Evolutionary conservation across 1,140 invertebrate genomes (phyloP).

Genomic region (Drosophila punjabiensis): DNA sequence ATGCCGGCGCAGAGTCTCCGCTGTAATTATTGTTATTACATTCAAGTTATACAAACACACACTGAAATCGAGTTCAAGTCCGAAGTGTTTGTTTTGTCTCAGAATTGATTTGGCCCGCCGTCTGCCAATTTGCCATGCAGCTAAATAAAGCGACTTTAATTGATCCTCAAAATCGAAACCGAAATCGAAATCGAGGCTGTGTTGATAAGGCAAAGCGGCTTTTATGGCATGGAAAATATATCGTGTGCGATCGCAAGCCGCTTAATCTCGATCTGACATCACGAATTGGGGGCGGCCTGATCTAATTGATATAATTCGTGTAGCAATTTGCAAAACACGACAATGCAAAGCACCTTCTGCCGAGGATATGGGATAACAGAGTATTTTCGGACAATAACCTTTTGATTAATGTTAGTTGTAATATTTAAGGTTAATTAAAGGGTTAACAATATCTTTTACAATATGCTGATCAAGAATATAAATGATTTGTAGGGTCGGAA

Average conservation of each 20-base stretch:
- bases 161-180: conserved; percentile 34
- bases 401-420: neutral
- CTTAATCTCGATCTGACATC: conserved; percentile 17
- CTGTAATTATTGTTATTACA: conserved; percentile 64
- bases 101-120: conserved; percentile 29
- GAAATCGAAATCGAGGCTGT: conserved; percentile 23
- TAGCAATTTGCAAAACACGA: conserved; percentile 54
- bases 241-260: conserved; percentile 13
- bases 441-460: neutral
- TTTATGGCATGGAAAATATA: conserved; percentile 26
- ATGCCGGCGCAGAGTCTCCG: conserved; percentile 4
- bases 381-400: neutral
- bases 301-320: conserved; percentile 35
- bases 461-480: no score
- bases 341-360: conserved; percentile 37
- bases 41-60: conserved; percentile 28
- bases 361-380: conserved; percentile 1
- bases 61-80: conserved; percentile 69
- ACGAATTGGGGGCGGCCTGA: conserved; percentile 33
- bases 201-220: conserved; percentile 52
- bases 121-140: conserved; percentile 56
- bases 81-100: conserved; percentile 34
- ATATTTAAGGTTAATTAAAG: neutral
- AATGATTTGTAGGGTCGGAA: no score
- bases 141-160: conserved; percentile 81